Evolutionary conservation across 2,888 invertebrate genomes (phyloP).

Genomic region (Tridacna gigas): DNA sequence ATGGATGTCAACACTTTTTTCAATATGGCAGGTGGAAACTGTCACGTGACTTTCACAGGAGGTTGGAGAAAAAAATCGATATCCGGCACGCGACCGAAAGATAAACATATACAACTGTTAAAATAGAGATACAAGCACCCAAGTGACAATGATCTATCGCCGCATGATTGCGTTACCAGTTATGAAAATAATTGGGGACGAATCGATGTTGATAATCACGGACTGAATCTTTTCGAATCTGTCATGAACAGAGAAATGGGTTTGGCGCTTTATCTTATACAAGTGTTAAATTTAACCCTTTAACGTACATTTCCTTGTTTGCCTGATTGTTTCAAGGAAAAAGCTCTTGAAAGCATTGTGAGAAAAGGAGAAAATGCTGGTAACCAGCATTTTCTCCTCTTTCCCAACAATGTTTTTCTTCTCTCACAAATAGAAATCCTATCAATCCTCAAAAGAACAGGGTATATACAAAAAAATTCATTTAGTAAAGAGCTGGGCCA

Average conservation of each 20-base stretch:
- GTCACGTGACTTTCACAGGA: conserved; percentile 33
- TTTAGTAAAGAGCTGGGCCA: too few species aligned
- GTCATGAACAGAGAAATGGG: neutral
- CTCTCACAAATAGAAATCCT: too few species aligned
- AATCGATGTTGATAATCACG: neutral
- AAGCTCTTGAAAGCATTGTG: too few species aligned
- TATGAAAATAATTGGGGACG: neutral
- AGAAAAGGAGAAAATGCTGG: too few species aligned
- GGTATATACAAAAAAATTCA: too few species aligned
- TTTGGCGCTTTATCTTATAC: neutral
- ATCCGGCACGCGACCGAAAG: conserved; percentile 37
- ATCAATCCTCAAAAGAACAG: too few species aligned
- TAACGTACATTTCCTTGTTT: too few species aligned
- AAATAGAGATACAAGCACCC: conserved; percentile 21
- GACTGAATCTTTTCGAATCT: too few species aligned
- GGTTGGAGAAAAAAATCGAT: conserved; percentile 23
- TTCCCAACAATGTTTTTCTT: too few species aligned
- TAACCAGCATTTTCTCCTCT: too few species aligned
- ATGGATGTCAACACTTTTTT: conserved; percentile 26
- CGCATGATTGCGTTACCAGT: neutral
- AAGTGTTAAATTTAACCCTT: too few species aligned
- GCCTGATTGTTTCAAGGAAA: too few species aligned
- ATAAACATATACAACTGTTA: conserved; percentile 27
- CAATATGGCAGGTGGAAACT: conserved; percentile 31
- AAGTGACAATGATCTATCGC: conserved; percentile 12